phyloP scores from a whole-genome alignment of 2,888 invertebrate genomes.

The Strigamia maritima region DNA sequence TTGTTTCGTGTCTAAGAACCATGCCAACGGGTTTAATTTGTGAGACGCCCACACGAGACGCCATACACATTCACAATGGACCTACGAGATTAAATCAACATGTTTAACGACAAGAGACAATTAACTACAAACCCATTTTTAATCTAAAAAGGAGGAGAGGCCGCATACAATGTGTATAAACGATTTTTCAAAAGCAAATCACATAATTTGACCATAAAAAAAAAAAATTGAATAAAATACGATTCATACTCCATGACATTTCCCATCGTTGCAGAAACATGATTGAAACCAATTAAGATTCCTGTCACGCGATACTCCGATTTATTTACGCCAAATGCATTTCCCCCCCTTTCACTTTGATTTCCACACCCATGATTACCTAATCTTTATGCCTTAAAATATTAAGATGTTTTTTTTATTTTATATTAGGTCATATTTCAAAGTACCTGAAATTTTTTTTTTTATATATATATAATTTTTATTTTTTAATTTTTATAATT shows the following conservation, averaged over 20 bases:
- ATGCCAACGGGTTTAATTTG: conserved; percentile 27
- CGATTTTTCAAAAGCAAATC: not conserved
- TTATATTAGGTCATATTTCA: no score
- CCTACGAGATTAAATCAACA: conserved; percentile 16
- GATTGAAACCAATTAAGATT: conserved; percentile 17
- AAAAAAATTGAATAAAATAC: not conserved
- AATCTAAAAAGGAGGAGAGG: not conserved
- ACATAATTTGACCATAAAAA: not conserved
- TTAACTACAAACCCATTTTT: not conserved
- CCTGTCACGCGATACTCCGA: conserved; percentile 6
- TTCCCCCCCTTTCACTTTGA: not conserved
- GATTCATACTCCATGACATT: not conserved
- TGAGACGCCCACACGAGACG: conserved; percentile 27
- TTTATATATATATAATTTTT: no score
- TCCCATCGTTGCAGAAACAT: not conserved
- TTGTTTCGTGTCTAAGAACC: conserved; percentile 29
- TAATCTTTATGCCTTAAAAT: not conserved
- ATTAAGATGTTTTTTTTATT: not conserved
- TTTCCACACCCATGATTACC: not conserved
- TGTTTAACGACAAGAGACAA: conserved; percentile 23
- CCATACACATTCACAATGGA: conserved; percentile 22
- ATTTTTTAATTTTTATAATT: no score
- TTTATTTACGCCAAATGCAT: not conserved
- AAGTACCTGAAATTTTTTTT: no score
- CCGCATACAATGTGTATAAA: not conserved